Percentiles rank a stretch among this genome's conserved stretches.
Evolutionary conservation across 64 coral and sea anemone species (phyloP).

Genomic region (Trachythela sp.): DNA sequence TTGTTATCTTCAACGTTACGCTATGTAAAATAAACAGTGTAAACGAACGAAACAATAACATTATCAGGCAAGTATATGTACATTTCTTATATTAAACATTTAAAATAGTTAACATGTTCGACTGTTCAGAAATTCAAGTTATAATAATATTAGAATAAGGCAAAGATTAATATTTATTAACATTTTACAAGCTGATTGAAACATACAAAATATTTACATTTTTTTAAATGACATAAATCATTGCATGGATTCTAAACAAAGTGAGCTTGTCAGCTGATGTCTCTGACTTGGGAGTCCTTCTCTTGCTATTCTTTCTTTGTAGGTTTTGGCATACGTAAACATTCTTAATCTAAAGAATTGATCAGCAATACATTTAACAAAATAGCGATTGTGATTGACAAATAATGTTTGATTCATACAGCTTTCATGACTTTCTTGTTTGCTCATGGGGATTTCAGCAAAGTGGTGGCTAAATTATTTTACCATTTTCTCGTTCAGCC

Average conservation of each 20-base stretch:
- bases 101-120: too few relatives aligned
- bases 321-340: background rate
- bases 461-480: background rate
- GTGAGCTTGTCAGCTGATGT: background rate
- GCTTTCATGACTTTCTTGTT: background rate
- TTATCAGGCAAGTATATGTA: background rate
- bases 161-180: too few relatives aligned
- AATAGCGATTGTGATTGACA: background rate
- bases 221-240: background rate
- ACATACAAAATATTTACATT: background rate
- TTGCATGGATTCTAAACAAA: background rate
- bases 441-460: background rate
- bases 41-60: background rate
- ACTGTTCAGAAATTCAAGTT: background rate
- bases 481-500: background rate
- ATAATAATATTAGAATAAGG: too few relatives aligned
- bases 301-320: background rate
- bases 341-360: background rate
- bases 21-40: background rate
- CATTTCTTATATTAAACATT: too few relatives aligned
- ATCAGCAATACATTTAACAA: background rate
- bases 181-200: too few relatives aligned
- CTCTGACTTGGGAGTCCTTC: background rate
- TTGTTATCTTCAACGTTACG: conserved; percentile 48
- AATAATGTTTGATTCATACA: background rate